Base-by-base conservation (phyloP, 2,113 vertebrate species). In the Struthio camelus region DNA sequence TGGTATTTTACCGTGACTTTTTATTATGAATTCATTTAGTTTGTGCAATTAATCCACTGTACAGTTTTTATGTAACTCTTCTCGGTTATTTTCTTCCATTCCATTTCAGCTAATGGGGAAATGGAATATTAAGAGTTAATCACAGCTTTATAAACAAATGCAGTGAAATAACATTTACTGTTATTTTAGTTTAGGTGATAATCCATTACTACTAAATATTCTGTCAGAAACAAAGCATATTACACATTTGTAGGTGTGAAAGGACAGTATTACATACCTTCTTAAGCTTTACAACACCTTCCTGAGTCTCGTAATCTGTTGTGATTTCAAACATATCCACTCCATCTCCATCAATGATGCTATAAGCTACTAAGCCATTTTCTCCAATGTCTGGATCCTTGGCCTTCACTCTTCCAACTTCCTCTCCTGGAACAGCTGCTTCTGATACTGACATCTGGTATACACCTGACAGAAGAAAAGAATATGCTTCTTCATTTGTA, bases 381-480 rank as follows among this genome's bases (percentile, higher is more conserved):
- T 99, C 99, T 62, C 98, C 99, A 34, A 99, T 98, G 96, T 99
- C 99, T 5, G 98, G 99, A 97, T 99, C 99, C 98, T 99, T 99
- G 89, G 99, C 99, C 97, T 99, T 99, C 19, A 99, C 97, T 65
- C 99, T 98, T 78, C 99, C 99, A 87, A 99, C 99, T 93, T 99
- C 99, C 91, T 99, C 99, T 34, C 99, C 99, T 0, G 98, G 98
- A 48, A 99, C 98, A 67, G 99, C 98, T 30, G 99, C 99, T 97
- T 99, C 99, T 0, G 98, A 98, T 77, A 99, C 98, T 1, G 99
- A 98, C 99, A 99, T 99, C 97, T 99, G 97, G 85, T 99, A 99
- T 54, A 99, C 99, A 96, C 99, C 99, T 99, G 90, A 66, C 67
- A 61, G 58, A 69, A 93, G 38, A 44, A 22, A 86, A 85, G 67